Base-by-base conservation (phyloP, 1,140 invertebrate genomes). In the Aradophagus sp. region DNA sequence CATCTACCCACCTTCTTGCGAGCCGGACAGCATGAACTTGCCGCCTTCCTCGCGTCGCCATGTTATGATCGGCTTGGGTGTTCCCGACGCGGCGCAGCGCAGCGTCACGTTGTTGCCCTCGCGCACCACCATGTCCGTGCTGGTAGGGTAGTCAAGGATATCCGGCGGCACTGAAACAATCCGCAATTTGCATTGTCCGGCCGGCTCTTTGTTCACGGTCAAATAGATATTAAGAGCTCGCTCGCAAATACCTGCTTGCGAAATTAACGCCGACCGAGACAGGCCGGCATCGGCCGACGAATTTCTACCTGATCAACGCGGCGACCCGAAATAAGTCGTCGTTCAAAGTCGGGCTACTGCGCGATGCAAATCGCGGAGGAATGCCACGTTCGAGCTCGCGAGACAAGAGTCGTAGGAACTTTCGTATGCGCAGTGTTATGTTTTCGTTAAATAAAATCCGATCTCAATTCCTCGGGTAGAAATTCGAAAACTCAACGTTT, bases 51-150 rank as follows among this genome's bases (percentile, higher is more conserved):
- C 94, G 71, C 94, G 88, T 77, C 93, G 88, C 95, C 95, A 96
- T 47, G 90, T 93, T 77, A 96, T 92, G 71, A 89, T 90, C 10
- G 95, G 95, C 74, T 90, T 87, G 31, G 95, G 95, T 69, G 93
- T 94, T 65, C 95, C 95, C 36, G 89, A 91, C 16, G 92, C 92
- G n/a, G 91, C 91, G 85, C 95, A 97, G 52, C 90, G 90, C 67
- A 97, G 85, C 66, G 91, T 94, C 56, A 95, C 92, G 80, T 95
- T 94, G 59, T 90, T 90, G 23, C 93, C 93, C 86, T 97, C 95
- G 17, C 92, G 87, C 39, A 95, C 93, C 31, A 93, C 91, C 88
- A 95, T 93, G 82, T 97, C 95, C 26, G 93, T 91, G 78, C 94
- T 94, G 14, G 94, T 95, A 26, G 93, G 91, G 70, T 92, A 90